Percentiles rank a stretch among this genome's conserved stretches.
Conservation (phyloP, 2,888 invertebrate genomes). For the Piscicola geometra region DNA sequence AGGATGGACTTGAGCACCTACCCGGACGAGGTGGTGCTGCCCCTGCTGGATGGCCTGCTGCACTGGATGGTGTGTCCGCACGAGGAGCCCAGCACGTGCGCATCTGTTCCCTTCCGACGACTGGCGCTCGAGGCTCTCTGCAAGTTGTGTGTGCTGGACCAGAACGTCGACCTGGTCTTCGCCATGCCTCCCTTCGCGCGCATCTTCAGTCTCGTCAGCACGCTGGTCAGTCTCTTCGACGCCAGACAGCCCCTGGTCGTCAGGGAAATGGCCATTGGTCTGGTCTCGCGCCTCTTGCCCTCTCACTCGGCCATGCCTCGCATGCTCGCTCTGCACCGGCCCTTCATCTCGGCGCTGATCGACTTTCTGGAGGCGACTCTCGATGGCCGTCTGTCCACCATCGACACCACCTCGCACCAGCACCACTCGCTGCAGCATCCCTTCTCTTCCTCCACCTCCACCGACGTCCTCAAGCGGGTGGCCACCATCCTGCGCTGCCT, state of each 20-base stretch:
- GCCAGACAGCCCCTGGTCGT: constrained; percentile 68
- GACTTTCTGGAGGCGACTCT: constrained; percentile 78
- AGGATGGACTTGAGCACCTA: constrained; percentile 83
- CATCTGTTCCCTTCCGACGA: constrained; percentile 76
- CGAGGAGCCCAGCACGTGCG: constrained; percentile 43
- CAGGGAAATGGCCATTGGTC: constrained; percentile 92
- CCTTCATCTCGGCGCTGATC: constrained; percentile 86
- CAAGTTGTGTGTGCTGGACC: constrained; percentile 93
- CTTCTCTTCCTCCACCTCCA: constrained; percentile 67
- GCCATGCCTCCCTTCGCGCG: constrained; percentile 92
- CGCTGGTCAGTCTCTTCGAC: constrained; percentile 55
- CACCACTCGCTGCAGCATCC: constrained; percentile 8
- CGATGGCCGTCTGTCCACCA: constrained; percentile 27
- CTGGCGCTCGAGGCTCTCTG: constrained; percentile 91
- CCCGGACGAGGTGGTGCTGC: constrained; percentile 85
- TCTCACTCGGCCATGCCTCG: constrained; percentile 57
- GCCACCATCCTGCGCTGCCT: constrained; percentile 86
- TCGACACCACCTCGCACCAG: constrained; percentile 4
- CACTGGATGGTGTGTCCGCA: constrained; percentile 98
- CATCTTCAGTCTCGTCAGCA: constrained; percentile 79
- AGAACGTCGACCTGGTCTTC: constrained; percentile 93
- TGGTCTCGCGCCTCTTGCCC: constrained; percentile 82
- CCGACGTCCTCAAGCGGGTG: constrained; percentile 95
- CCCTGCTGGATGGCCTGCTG: constrained; percentile 86
- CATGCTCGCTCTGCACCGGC: constrained; percentile 84